Conservation (phyloP, 30 jellyfish, hydroid and myxozoan species). For the Hydractinia symbiolongicarpus region DNA sequence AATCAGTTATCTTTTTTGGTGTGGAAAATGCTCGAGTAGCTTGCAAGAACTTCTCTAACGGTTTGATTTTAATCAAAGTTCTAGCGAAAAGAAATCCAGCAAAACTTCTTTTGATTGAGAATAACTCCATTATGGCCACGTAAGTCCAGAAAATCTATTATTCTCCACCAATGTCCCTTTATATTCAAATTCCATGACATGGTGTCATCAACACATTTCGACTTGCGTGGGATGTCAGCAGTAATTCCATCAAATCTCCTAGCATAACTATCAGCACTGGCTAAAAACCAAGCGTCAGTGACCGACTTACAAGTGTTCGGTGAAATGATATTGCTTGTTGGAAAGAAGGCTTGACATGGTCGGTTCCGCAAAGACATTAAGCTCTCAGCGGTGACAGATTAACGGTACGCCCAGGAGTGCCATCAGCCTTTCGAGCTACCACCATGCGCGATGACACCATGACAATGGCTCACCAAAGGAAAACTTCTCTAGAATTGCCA, state of each 20-base stretch:
- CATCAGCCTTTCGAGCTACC: not conserved
- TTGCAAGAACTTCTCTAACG: too few species aligned
- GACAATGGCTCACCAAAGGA: constrained; percentile 3
- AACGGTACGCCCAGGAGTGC: not conserved
- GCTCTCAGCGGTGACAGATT: not conserved
- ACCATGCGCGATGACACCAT: constrained; percentile 6
- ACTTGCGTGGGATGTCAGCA: too few species aligned
- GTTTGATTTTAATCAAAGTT: too few species aligned
- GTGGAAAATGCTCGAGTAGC: too few species aligned
- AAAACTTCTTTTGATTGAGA: too few species aligned
- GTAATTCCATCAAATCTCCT: not conserved
- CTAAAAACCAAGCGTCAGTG: not conserved
- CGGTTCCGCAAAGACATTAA: not conserved
- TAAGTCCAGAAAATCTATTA: too few species aligned
- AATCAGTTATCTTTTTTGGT: too few species aligned
- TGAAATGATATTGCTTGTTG: not conserved
- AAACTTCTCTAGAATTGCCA: not conserved
- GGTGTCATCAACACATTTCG: too few species aligned
- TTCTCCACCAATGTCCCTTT: too few species aligned
- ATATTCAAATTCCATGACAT: too few species aligned
- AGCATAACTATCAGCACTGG: constrained; percentile 19
- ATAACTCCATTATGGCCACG: too few species aligned
- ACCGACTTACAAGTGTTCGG: not conserved
- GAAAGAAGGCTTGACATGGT: not conserved
- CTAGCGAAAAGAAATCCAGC: too few species aligned